Evolutionary conservation across 2,888 invertebrate genomes (phyloP).

Genomic region (Pachymerium ferrugineum): DNA sequence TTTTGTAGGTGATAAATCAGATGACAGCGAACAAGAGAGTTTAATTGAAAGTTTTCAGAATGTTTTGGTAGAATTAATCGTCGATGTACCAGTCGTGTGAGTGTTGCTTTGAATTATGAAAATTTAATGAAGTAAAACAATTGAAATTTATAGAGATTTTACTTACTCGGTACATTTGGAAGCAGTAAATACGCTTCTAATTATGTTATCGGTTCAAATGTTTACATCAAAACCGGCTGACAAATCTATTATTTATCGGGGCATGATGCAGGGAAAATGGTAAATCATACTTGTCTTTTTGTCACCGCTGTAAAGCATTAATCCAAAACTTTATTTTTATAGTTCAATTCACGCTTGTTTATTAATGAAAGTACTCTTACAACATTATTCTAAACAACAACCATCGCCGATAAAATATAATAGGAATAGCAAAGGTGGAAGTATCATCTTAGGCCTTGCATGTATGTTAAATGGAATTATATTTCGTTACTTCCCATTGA

Average conservation of each 20-base stretch:
- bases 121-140: not conserved
- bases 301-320: not conserved
- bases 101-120: slow-evolving; percentile 42
- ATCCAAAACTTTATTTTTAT: not conserved
- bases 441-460: slow-evolving; percentile 72
- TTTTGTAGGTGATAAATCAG: slow-evolving; percentile 35
- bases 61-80: slow-evolving; percentile 69
- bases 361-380: slow-evolving; percentile 71
- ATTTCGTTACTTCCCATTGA: not conserved
- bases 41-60: slow-evolving; percentile 67
- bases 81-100: slow-evolving; percentile 75
- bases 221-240: slow-evolving; percentile 65
- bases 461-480: slow-evolving; percentile 47
- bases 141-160: slow-evolving; percentile 58
- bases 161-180: slow-evolving; percentile 83
- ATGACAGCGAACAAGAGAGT: slow-evolving; percentile 42
- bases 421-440: slow-evolving; percentile 62
- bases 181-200: slow-evolving; percentile 76
- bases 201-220: slow-evolving; percentile 82
- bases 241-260: slow-evolving; percentile 64
- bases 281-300: slow-evolving; percentile 37
- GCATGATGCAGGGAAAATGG: slow-evolving; percentile 51
- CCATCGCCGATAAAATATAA: slow-evolving; percentile 66
- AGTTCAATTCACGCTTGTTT: slow-evolving; percentile 68
- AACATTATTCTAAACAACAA: slow-evolving; percentile 64